Evolutionary conservation across 2,797 vertebrate genomes (phyloP).

Genomic region (Lagorchestes hirsutus): DNA sequence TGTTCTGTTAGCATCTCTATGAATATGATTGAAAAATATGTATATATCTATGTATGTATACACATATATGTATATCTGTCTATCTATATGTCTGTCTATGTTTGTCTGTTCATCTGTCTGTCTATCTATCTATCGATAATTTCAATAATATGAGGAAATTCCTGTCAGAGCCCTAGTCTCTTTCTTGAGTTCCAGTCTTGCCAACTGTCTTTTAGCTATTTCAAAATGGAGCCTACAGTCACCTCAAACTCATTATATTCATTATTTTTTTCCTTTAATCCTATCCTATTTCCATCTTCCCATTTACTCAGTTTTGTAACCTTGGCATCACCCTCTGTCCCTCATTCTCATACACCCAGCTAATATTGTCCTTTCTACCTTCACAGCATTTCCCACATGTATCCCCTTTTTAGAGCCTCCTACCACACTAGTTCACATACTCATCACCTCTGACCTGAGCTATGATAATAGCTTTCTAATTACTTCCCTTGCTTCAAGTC

Average conservation of each 20-base stretch:
- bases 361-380: background rate
- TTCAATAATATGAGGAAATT: too few species aligned
- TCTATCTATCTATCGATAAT: too few species aligned
- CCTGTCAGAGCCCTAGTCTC: background rate
- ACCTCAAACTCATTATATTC: background rate
- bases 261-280: background rate
- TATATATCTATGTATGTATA: too few species aligned
- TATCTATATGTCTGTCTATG: too few species aligned
- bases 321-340: background rate
- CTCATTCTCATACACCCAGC: background rate
- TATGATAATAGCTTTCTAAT: background rate
- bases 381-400: background rate
- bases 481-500: background rate
- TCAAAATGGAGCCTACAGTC: background rate
- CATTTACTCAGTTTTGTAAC: background rate
- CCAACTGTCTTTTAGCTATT: background rate
- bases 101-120: too few species aligned
- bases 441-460: background rate
- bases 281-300: background rate
- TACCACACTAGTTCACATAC: background rate
- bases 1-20: background rate
- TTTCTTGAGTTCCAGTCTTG: background rate
- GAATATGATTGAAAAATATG: background rate
- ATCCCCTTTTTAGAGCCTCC: background rate
- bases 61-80: background rate